These are phyloP conservation scores for Frieseomelitta varia DNA, from an alignment of 1,140 invertebrate species.

Conservation along the genomic window DNA sequence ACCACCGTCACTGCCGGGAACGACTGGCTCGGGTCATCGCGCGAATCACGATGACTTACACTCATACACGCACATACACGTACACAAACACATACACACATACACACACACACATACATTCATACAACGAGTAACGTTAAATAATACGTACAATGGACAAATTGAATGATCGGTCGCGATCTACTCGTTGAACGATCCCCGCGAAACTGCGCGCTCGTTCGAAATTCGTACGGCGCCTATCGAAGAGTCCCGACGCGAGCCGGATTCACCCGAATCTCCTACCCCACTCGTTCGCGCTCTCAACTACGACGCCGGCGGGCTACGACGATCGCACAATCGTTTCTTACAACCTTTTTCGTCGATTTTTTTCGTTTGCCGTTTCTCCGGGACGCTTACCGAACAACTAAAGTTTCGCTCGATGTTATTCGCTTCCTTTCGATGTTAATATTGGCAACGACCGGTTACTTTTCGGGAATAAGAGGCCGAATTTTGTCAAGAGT, in stretches of 20 bases:
- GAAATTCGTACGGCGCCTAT: neutral
- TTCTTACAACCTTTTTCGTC: neutral
- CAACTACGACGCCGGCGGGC: neutral
- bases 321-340: constrained; percentile 27
- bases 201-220: neutral
- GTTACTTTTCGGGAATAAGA: too few relatives aligned
- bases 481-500: too few relatives aligned
- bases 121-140: neutral
- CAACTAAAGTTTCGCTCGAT: neutral
- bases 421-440: neutral
- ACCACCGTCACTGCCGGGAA: constrained; percentile 33
- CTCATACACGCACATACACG: too few relatives aligned
- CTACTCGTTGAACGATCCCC: neutral
- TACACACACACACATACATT: neutral
- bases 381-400: neutral
- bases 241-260: neutral
- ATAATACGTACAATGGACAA: neutral
- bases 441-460: too few relatives aligned
- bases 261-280: too few relatives aligned
- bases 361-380: neutral
- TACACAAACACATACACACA: too few relatives aligned
- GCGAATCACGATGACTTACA: neutral
- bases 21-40: constrained; percentile 1
- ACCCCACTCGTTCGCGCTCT: neutral
- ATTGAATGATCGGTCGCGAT: neutral